A percentile compares a stretch with the other conserved stretches of the same genome.
Evolutionary conservation across 2,888 invertebrate species (phyloP).

Genomic region (Cartodere bifasciata): DNA sequence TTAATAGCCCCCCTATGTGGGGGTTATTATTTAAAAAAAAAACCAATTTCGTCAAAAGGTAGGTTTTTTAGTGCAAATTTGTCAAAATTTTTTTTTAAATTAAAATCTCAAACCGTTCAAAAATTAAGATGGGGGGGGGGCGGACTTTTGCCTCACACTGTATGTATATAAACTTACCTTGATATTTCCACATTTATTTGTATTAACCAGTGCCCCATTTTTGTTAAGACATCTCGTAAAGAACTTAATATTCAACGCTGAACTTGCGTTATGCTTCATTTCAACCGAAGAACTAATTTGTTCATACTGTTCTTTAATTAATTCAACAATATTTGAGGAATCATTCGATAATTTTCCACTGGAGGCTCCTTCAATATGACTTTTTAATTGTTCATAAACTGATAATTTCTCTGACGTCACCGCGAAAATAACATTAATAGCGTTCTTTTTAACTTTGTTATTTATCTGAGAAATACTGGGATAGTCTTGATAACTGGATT

Average conservation of each 20-base stretch:
- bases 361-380: conserved; percentile 86
- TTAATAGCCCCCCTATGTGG: no score
- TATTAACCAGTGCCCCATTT: conserved; percentile 42
- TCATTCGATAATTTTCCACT: conserved; percentile 75
- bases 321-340: conserved; percentile 91
- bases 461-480: conserved; percentile 94
- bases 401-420: conserved; percentile 77
- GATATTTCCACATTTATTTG: conserved; percentile 77
- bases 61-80: no score
- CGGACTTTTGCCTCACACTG: no score
- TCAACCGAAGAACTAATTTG: conserved; percentile 89
- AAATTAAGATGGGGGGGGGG: no score
- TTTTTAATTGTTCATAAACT: conserved; percentile 72
- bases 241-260: conserved; percentile 74
- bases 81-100: no score
- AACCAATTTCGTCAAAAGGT: no score
- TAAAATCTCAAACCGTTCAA: no score
- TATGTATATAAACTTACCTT: conserved; percentile 47
- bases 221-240: conserved; percentile 61
- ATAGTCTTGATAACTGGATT: conserved; percentile 81
- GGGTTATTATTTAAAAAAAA: no score
- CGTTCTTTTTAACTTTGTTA: conserved; percentile 79
- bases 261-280: conserved; percentile 81
- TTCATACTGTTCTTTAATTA: conserved; percentile 61
- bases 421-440: conserved; percentile 95